A percentile compares a stretch with the other conserved stretches of the same genome.
Conservation (phyloP, 2,888 invertebrate genomes). For the Cephus spinipes region DNA sequence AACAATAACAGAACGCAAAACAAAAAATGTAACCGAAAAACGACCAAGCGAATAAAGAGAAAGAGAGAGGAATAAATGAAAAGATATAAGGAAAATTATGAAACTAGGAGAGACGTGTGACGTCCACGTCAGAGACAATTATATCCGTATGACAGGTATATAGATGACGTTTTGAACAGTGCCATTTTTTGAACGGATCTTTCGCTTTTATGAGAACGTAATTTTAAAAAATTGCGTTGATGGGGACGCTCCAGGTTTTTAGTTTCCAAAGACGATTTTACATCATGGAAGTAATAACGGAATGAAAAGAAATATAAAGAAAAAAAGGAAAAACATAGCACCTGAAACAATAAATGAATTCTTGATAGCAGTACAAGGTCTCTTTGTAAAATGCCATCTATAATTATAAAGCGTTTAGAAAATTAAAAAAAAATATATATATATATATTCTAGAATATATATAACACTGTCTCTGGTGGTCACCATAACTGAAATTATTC, state of each 20-base stretch:
- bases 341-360: background rate
- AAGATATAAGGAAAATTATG: background rate
- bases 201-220: constrained; percentile 33
- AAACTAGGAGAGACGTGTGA: background rate
- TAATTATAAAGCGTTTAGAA: background rate
- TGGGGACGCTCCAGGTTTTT: constrained; percentile 28
- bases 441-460: too few species aligned
- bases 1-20: background rate
- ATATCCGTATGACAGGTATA: background rate
- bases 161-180: constrained; percentile 25
- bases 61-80: background rate
- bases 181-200: constrained; percentile 34
- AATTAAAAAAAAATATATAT: too few species aligned
- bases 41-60: background rate
- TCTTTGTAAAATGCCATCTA: background rate
- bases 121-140: background rate
- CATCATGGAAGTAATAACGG: constrained; percentile 19
- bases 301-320: background rate
- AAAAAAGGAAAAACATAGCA: background rate
- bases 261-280: constrained; percentile 37
- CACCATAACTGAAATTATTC: too few species aligned
- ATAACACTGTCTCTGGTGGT: too few species aligned
- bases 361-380: background rate
- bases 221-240: constrained; percentile 29
- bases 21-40: background rate